Conservation (phyloP, 2,113 vertebrate genomes). For the Climacteris rufus region DNA sequence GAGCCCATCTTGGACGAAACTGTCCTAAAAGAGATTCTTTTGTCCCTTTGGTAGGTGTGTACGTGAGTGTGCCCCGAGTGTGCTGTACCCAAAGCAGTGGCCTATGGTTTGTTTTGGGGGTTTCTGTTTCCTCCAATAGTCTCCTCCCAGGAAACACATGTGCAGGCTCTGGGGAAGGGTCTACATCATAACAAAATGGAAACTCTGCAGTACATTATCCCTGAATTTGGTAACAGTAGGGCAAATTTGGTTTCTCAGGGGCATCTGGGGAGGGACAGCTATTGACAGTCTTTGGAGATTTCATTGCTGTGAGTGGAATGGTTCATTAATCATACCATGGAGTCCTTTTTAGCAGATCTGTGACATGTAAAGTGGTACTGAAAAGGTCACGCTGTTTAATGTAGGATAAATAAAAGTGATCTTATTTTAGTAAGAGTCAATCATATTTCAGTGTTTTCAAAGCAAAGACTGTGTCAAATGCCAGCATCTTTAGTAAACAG, state of each 20-base stretch:
- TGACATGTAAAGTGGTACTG: constrained; percentile 15
- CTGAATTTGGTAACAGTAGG: neutral
- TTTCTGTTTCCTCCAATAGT: neutral
- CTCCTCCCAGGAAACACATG: neutral
- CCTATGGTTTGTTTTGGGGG: neutral
- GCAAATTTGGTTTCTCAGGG: neutral
- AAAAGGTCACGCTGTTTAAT: constrained; percentile 56
- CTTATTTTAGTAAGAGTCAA: constrained; percentile 45
- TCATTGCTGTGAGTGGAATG: neutral
- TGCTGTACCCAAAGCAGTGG: neutral
- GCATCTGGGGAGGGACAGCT: neutral
- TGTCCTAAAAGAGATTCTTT: neutral
- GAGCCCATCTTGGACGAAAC: neutral
- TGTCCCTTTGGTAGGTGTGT: no score
- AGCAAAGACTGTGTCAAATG: neutral
- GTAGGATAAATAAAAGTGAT: constrained; percentile 32
- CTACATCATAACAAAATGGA: neutral
- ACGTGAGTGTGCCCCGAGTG: rapidly evolving
- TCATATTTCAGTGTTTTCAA: constrained; percentile 16
- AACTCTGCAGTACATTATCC: rapidly evolving
- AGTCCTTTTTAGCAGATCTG: constrained; percentile 15
- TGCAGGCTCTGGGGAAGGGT: neutral
- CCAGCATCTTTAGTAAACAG: neutral
- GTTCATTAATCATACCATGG: constrained; percentile 10
- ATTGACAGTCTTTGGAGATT: neutral